Evolutionary conservation across 2,797 vertebrate genomes (phyloP), one percentile per base, ranked within the genome.

Genomic region (Enteromius argenteus): DNA sequence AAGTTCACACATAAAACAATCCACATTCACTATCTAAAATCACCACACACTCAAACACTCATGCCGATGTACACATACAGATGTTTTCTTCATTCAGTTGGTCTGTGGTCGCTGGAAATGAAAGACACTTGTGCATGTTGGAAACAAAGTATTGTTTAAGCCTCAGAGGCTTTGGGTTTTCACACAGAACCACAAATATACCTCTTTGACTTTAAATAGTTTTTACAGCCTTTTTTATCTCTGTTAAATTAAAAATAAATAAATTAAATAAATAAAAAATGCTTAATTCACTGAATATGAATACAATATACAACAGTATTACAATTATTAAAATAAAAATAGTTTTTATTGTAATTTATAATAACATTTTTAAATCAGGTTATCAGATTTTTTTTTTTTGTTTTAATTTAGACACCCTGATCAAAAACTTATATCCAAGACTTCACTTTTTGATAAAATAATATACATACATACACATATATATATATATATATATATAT

Each of bases 121-220:
- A 78, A 42, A 81, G 19, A 58, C 46, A 72, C 79, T 35, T 67
- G 82, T 64, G 62, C 58, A 62, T 46, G 78, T 79, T 74, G 87
- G 84, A 68, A 84, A 84, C 21, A 62, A 67, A 81, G 51, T 76
- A 80, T 79, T 42, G 56, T 49, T 81, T 76, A 72, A 72, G 17
- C 66, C 35, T 39, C 11, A 10, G 37, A 49, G 39, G 9, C 46
- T 21, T 64, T 35, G 73, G 53, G 13, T 64, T 37, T 66, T 66
- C 19, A 66, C 14, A 32, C 27, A 49, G 42, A 32, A 66, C 15
- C 39, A 19, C 76, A 46, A 13, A 44, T 64, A 66, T 5, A 68
- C 30, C 30, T 51, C 64, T 68, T 3, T 11, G 27, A 49, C n/a
- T 37, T 37, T 6, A 5, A 0, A 2, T 19, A 30, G 44, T 17